A percentile compares a stretch with the other conserved stretches of the same genome.
Evolutionary conservation across 2,797 vertebrate genomes (phyloP).

Genomic region (Onychomys arenicola): DNA sequence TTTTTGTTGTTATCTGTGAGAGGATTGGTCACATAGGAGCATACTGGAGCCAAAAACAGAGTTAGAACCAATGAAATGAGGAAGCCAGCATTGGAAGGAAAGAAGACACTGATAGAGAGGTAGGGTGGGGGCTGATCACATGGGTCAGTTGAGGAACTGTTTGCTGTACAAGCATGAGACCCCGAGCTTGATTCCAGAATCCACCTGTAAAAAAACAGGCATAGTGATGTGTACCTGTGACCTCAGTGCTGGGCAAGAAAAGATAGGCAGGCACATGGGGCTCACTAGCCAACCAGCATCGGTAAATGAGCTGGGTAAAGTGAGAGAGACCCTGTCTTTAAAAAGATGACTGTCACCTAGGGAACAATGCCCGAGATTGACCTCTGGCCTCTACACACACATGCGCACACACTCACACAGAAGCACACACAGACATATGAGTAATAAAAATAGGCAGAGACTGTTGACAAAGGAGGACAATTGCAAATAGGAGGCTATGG

Average conservation of each 20-base stretch:
- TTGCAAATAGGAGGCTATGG: background rate
- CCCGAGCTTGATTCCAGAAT: background rate
- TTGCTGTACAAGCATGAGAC: background rate
- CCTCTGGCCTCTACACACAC: background rate
- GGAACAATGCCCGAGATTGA: background rate
- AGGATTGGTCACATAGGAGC: background rate
- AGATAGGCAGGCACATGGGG: background rate
- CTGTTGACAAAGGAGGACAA: background rate
- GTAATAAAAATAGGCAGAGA: background rate
- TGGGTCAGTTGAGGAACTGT: background rate
- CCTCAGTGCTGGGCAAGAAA: background rate
- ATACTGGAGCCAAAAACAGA: background rate
- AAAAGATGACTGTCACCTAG: background rate
- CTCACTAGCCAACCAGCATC: background rate
- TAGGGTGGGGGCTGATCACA: background rate
- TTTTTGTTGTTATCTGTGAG: background rate
- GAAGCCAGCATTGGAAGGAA: background rate
- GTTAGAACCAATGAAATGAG: conserved; percentile 1
- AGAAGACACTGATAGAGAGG: background rate
- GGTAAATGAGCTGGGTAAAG: background rate
- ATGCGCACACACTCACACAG: background rate
- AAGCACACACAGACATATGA: background rate
- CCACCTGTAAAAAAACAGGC: background rate
- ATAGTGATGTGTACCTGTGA: background rate
- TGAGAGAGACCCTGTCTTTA: background rate